These are phyloP conservation scores for Phalera bucephala DNA, from an alignment of 2,888 invertebrate species.

Conservation along the genomic window DNA sequence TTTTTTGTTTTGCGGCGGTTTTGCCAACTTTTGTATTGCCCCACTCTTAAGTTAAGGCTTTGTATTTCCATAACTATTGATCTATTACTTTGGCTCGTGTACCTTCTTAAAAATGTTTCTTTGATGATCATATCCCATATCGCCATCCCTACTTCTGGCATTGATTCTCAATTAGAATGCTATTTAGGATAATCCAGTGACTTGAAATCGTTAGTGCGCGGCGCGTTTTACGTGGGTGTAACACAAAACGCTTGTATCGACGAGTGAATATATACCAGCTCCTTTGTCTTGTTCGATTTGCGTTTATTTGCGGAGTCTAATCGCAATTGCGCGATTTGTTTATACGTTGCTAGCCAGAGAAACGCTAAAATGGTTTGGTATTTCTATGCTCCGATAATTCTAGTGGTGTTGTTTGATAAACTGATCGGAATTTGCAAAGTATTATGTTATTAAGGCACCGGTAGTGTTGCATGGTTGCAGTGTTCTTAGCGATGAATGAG, in stretches of 20 bases:
- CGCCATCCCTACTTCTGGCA: not conserved
- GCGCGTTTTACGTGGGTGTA: slow-evolving; percentile 3
- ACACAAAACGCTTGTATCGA: not conserved
- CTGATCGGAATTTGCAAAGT: not conserved
- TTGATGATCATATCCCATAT: too few species aligned
- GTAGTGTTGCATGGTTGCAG: too few species aligned
- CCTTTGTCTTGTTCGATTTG: slow-evolving; percentile 13
- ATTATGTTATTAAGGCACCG: too few species aligned
- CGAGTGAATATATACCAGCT: slow-evolving; percentile 4
- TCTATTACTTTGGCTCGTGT: too few species aligned
- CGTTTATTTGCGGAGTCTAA: slow-evolving; percentile 15
- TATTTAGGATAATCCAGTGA: not conserved
- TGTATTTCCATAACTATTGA: too few species aligned
- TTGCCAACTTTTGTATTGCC: too few species aligned
- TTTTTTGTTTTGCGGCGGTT: too few species aligned
- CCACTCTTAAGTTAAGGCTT: too few species aligned
- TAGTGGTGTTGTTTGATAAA: not conserved
- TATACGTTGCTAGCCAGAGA: slow-evolving; percentile 1
- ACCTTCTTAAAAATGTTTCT: too few species aligned
- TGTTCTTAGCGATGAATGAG: too few species aligned
- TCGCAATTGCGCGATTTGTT: slow-evolving; percentile 6
- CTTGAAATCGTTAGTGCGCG: not conserved
- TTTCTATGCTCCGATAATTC: slow-evolving; percentile 1
- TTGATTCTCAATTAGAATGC: not conserved
- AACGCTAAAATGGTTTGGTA: not conserved